Evolutionary conservation across 2,797 vertebrate species (phyloP).

Genomic region (Mareca strepera): DNA sequence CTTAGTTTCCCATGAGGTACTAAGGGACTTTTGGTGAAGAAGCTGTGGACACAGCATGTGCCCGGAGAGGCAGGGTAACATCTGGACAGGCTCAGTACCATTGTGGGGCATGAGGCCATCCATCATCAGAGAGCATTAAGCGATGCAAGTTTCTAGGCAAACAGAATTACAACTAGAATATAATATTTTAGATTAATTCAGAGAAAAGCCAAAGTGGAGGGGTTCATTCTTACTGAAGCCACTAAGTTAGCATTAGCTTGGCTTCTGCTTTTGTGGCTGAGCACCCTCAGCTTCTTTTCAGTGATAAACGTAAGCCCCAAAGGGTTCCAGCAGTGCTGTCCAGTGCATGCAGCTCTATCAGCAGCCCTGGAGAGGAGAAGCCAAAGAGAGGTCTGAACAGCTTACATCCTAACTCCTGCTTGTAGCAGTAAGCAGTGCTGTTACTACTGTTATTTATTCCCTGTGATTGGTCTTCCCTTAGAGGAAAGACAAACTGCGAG

Average conservation of each 20-base stretch:
- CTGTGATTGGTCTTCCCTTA: background rate
- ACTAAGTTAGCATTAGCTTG: background rate
- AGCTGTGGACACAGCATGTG: background rate
- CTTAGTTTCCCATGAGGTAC: background rate
- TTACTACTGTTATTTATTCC: background rate
- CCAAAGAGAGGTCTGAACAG: background rate
- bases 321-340: background rate
- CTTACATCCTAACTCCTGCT: rapidly evolving
- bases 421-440: background rate
- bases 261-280: background rate
- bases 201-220: background rate
- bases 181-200: background rate
- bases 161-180: background rate
- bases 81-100: background rate
- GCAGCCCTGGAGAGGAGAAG: background rate
- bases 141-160: background rate
- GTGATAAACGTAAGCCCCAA: background rate
- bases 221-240: background rate
- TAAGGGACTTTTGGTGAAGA: background rate
- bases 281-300: background rate
- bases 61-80: background rate
- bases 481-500: conserved; percentile 97
- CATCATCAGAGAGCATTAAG: background rate
- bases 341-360: rapidly evolving
- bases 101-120: background rate